Evolutionary conservation across 1,140 invertebrate genomes (phyloP).

Genomic region (Harpegnathos saltator): DNA sequence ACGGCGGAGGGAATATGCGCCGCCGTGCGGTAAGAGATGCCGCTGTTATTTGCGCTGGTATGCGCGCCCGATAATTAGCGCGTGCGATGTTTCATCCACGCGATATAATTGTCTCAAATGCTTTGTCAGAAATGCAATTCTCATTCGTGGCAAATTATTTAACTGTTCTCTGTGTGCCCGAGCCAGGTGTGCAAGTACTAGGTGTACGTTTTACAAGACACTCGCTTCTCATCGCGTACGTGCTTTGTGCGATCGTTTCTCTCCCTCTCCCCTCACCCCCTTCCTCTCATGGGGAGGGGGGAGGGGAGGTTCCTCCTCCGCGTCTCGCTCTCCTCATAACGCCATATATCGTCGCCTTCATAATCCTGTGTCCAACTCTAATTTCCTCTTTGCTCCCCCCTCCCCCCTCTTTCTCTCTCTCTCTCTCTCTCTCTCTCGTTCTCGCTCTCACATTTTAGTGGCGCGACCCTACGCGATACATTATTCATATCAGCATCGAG

Average conservation of each 20-base stretch:
- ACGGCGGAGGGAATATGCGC: not conserved
- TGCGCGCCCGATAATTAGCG: not conserved
- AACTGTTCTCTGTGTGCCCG: no score
- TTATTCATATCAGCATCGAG: conserved; percentile 76
- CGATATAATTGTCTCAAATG: not conserved
- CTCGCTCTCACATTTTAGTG: conserved; percentile 30
- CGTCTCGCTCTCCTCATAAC: conserved; percentile 14
- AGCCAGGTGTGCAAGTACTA: no score
- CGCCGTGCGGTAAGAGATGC: not conserved
- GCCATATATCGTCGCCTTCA: conserved; percentile 47
- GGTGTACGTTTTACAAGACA: no score
- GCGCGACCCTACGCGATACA: conserved; percentile 71
- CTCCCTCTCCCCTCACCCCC: conserved; percentile 7
- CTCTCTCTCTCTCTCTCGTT: not conserved
- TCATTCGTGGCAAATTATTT: not conserved
- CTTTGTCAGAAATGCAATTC: not conserved
- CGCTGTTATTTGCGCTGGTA: not conserved
- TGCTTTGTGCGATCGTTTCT: not conserved
- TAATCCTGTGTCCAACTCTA: conserved; percentile 56
- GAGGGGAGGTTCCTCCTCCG: not conserved
- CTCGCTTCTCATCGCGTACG: not conserved
- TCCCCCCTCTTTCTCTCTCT: no score
- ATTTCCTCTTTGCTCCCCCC: conserved; percentile 48
- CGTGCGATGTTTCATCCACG: not conserved
- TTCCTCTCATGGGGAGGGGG: not conserved